Percentiles rank a stretch among this genome's conserved stretches.
Evolutionary conservation across 1,140 invertebrate genomes (phyloP).

Genomic region (Archegozetes longisetosus): DNA sequence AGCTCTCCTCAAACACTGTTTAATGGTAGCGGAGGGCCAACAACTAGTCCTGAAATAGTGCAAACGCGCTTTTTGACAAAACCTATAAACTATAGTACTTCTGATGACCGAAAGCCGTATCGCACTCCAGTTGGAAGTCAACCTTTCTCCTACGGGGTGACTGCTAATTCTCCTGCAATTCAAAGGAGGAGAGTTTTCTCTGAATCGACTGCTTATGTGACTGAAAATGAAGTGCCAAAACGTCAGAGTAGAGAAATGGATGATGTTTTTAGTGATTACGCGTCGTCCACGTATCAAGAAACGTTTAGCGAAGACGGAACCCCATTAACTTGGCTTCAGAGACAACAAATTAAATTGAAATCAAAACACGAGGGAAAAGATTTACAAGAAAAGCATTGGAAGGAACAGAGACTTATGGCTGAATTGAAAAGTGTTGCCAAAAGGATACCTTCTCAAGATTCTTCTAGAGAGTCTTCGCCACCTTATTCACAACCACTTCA

Average conservation of each 20-base stretch:
- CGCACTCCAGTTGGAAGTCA: conserved; percentile 60
- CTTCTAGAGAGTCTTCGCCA: background rate
- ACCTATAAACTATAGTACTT: conserved; percentile 17
- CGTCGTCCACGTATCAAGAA: conserved; percentile 17
- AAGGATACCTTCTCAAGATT: background rate
- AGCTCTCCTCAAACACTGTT: background rate
- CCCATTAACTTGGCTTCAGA: conserved; percentile 28
- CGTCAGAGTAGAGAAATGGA: conserved; percentile 6
- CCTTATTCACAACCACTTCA: background rate
- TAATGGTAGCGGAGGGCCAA: background rate
- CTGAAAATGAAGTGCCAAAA: background rate
- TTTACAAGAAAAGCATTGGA: conserved; percentile 23
- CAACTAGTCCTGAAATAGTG: background rate
- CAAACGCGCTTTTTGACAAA: conserved; percentile 3
- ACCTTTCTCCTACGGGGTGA: conserved; percentile 51
- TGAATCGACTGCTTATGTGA: conserved; percentile 11
- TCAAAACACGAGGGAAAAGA: conserved; percentile 21
- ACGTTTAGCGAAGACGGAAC: conserved; percentile 21
- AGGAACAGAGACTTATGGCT: conserved; percentile 28
- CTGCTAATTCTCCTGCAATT: conserved; percentile 18
- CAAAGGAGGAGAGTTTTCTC: conserved; percentile 28
- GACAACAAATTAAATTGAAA: conserved; percentile 31
- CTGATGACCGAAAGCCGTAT: conserved; percentile 41
- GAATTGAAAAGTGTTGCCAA: conserved; percentile 24
- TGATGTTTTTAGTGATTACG: background rate